These are phyloP conservation scores for Chiloscyllium punctatum DNA, from an alignment of 2,797 vertebrate species.

Conservation along the genomic window DNA sequence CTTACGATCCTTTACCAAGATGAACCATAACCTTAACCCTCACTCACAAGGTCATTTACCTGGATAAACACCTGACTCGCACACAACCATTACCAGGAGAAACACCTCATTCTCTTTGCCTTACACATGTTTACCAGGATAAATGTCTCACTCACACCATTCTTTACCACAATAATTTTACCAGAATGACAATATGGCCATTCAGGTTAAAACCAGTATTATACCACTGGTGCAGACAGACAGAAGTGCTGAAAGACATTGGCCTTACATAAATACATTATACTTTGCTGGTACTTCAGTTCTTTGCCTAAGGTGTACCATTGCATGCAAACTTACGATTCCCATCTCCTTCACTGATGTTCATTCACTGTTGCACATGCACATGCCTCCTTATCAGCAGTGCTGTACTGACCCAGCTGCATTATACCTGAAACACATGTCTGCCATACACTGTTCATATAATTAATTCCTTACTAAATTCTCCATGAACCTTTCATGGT, in stretches of 20 bases:
- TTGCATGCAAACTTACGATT: neutral
- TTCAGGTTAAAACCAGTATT: neutral
- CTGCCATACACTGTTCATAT: neutral
- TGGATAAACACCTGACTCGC: neutral
- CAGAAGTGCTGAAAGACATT: neutral
- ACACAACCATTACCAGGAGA: neutral
- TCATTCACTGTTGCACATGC: neutral
- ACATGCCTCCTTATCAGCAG: neutral
- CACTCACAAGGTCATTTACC: neutral
- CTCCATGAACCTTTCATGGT: neutral
- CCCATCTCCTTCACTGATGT: neutral
- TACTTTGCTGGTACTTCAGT: neutral
- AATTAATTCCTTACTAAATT: slow-evolving; percentile 24
- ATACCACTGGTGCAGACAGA: neutral
- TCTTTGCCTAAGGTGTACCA: neutral
- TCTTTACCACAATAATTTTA: neutral
- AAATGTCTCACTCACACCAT: neutral
- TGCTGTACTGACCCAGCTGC: neutral
- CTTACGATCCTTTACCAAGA: no score
- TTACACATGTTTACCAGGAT: neutral
- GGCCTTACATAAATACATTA: neutral
- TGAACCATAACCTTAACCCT: neutral
- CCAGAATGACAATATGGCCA: neutral
- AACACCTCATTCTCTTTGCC: neutral
- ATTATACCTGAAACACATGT: neutral